Evolutionary conservation across 2,113 vertebrate species (phyloP).

Genomic region (Shinisaurus crocodilurus): DNA sequence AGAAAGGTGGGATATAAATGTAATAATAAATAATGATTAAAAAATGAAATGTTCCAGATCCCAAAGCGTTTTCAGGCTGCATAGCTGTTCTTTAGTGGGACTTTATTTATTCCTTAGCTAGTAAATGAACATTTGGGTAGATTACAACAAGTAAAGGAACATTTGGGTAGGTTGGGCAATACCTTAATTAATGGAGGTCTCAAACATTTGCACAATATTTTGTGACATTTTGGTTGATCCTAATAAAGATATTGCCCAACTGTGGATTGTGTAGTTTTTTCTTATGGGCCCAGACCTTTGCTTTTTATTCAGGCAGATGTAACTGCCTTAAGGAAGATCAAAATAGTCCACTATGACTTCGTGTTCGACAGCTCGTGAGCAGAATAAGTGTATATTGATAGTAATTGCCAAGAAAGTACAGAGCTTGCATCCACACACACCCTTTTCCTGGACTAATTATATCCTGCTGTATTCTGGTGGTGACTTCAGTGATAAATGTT

Average conservation of each 20-base stretch:
- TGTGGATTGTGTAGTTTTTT: neutral
- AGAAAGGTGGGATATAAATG: no score
- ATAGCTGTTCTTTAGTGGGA: neutral
- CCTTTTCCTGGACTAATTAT: neutral
- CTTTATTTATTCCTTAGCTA: neutral
- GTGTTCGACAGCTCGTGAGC: slow-evolving; percentile 20
- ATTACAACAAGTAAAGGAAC: neutral
- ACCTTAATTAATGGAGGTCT: neutral
- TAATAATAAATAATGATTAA: no score
- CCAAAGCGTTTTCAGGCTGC: neutral
- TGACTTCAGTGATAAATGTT: neutral
- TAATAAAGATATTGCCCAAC: neutral
- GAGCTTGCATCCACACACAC: neutral
- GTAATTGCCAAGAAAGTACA: slow-evolving; percentile 25
- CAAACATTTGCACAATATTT: no score
- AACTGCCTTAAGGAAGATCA: neutral
- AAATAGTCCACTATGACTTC: neutral
- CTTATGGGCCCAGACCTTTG: neutral
- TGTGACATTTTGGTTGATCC: neutral
- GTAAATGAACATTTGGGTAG: neutral
- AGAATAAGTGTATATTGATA: slow-evolving; percentile 7
- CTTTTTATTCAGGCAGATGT: neutral
- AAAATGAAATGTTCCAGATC: neutral
- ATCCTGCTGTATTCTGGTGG: neutral
- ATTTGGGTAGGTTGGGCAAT: neutral